Base-by-base conservation (phyloP, 2,113 vertebrate species). In the Holacanthus passer region DNA sequence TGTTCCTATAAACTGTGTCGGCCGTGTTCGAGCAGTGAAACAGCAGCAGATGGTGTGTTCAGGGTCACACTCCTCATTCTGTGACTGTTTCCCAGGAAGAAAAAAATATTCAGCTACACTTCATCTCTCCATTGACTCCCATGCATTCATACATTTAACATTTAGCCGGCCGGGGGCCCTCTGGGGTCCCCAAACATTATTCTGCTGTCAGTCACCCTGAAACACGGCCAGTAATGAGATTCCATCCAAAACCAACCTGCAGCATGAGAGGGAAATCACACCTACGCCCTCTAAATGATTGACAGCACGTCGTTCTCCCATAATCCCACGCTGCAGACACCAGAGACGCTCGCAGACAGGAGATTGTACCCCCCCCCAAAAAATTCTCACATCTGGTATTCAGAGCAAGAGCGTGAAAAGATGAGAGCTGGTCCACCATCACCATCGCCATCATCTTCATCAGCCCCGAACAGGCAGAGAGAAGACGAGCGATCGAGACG, bases 131-230 rank as follows among this genome's bases (percentile, higher is more conserved):
- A 87, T 85, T 64, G 87, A 86, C 85, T 87, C 76, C 53, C 27
- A 77, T 79, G 67, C 83, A 68, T 91, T 89, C 88, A 90, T 88
- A 84, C 82, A 91, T 91, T 91, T 90, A 90, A 91, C 90, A 91
- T 88, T 84, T 87, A 78, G 74, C 87, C 2, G 35, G 45, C 69
- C 53, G 19, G 7, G 66, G 71, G 77, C 43, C 87, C 84, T 66
- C 80, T 45, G 52, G 90, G 80, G 88, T 63, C 84, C 77, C 76
- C 56, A 31, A 70, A 87, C 86, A 84, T 89, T 89, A 86, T 91
- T 82, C 90, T 84, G 88, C 87, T 90, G 88, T 91, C 90, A 91
- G 80, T 90, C 90, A 91, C 71, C 70, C 81, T 73, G 81, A 81
- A 87, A 84, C 85, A 31, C 47, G 47, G 59, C 71, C 74, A 27